These are phyloP conservation scores for Phrynocephalus forsythii DNA, from an alignment of 2,797 vertebrate species.

Conservation along the genomic window DNA sequence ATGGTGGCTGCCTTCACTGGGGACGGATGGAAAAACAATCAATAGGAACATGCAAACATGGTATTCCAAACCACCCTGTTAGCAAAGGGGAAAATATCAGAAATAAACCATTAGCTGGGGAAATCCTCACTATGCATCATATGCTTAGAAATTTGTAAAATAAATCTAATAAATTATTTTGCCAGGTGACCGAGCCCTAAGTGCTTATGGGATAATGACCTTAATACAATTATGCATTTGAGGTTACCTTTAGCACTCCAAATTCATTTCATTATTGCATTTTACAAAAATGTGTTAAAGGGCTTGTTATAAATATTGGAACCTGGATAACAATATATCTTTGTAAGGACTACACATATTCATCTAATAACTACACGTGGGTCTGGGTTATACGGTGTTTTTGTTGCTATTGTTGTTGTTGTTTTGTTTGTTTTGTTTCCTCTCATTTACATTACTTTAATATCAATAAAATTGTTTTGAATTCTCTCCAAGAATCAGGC, in stretches of 20 bases:
- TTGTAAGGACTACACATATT: neutral
- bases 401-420: neutral
- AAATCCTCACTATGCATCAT: too few relatives aligned
- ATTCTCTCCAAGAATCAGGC: neutral
- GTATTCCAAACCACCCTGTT: too few relatives aligned
- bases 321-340: neutral
- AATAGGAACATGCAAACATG: too few relatives aligned
- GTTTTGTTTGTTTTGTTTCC: neutral
- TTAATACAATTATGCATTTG: neutral
- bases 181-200: neutral
- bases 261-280: neutral
- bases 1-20: too few relatives aligned
- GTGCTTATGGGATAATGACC: neutral
- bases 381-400: neutral
- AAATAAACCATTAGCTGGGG: too few relatives aligned
- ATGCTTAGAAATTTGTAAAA: too few relatives aligned
- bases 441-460: neutral
- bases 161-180: too few relatives aligned
- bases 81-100: too few relatives aligned
- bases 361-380: neutral
- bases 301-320: neutral
- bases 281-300: neutral
- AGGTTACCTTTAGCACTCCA: neutral
- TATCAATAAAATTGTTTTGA: neutral
- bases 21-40: too few relatives aligned